Base-by-base conservation (phyloP, 2,113 vertebrate species). In the Scortum barcoo region DNA sequence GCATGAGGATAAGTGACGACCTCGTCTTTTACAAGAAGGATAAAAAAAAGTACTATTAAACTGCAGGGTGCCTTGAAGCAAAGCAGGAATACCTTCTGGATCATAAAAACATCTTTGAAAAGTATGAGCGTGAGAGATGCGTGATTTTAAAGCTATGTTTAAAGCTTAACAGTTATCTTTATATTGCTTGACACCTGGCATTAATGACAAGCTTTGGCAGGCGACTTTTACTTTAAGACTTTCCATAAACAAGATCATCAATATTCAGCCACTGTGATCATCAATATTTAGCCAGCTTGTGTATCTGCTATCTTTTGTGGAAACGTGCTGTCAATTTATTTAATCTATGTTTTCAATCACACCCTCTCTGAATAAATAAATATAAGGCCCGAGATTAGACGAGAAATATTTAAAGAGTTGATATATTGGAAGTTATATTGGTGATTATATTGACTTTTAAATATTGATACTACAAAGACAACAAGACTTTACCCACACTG, bases 91-190 rank as follows among this genome's bases (percentile, higher is more conserved):
- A 78, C 81, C 67, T 86, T 36, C 60, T 46, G 72, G 60, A 24
- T 83, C 68, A 30, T 92, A 89, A 90, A 90, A 91, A 78, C 12
- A 0, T 51, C 63, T 88, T 60, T 88, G 66, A 82, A 84, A 89
- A 56, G 73, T 69, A 84, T 73, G 81, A 84, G 69, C 78, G 57
- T 53, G 50, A 72, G 63, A 70, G 71, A 75, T 40, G 57, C 1
- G 7, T 61, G 7, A 77, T 71, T 88, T 87, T 65, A 88, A 88
- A 78, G 72, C 63, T 86, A 28, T 83, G 66, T 76, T 90, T 89
- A 86, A 84, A 86, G 80, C 40, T 42, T 71, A 86, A 84, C 77
- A n/a, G 48, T 86, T 88, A 60, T 77, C 54, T 86, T 84, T 84
- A 66, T 67, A 26, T 72, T 24, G 50, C 66, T 66, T 33, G 70